Evolutionary conservation across 2,113 vertebrate genomes (phyloP).

Genomic region (Phaethon lepturus): DNA sequence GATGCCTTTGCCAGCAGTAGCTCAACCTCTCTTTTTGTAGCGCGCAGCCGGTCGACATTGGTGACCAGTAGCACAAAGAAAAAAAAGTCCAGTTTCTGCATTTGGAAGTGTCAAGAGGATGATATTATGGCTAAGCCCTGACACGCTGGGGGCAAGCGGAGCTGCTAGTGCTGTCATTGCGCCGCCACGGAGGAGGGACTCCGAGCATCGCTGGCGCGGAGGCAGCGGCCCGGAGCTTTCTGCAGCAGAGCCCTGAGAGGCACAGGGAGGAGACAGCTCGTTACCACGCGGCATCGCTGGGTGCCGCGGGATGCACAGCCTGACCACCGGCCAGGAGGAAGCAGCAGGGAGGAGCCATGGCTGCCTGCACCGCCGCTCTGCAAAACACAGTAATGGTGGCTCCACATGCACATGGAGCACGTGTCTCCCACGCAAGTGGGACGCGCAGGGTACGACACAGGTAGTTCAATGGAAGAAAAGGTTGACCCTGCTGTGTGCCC

Average conservation of each 20-base stretch:
- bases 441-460: background rate
- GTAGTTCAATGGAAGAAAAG: background rate
- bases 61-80: background rate
- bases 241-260: background rate
- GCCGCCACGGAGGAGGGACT: background rate
- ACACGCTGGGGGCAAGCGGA: background rate
- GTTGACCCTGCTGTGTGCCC: background rate
- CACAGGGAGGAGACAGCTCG: background rate
- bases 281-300: fast-evolving
- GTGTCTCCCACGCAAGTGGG: background rate
- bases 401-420: fast-evolving
- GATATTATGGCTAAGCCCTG: background rate
- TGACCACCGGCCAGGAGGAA: background rate
- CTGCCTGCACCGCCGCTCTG: fast-evolving
- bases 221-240: fast-evolving
- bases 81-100: background rate
- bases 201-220: background rate
- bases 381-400: too few species aligned
- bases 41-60: fast-evolving
- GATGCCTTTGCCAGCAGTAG: background rate
- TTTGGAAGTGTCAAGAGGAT: background rate
- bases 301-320: background rate
- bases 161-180: background rate
- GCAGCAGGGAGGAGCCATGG: background rate
- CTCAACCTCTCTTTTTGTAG: background rate